Evolutionary conservation across 2,888 invertebrate species (phyloP), one percentile per base, ranked within the genome.

Genomic region (Apodemia mormo): DNA sequence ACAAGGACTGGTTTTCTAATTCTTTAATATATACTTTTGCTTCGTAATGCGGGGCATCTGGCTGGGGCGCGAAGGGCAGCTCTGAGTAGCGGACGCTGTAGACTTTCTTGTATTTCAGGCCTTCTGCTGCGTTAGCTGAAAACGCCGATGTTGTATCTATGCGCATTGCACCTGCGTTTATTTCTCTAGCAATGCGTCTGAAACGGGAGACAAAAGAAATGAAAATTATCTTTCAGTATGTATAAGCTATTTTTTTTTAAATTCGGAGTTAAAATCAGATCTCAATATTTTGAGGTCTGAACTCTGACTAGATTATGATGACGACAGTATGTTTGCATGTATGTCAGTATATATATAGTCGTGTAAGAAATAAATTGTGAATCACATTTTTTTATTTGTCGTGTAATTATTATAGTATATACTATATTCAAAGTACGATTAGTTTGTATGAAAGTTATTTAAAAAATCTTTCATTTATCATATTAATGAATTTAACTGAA

Each of bases 101-200:
- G 68, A 96, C 94, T 76, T 94, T 94, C 76, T 95, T 94, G 87
- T 96, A 97, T 68, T 96, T 95, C 68, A 96, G 89, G 73, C 96
- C 94, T 74, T 95, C 95, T 70, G 96, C 95, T 0, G 96, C 96
- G 66, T 95, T 95, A 0, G 96, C 96, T 9, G 97, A 96, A 85
- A 94, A 97, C 67, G 95, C 94, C 56, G 97, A 97, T 10, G 96
- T 95, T 75, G 97, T 96, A 78, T 97, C 95, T 75, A 95, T 95
- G 49, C 96, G 94, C 80, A 96, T 92, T 9, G 96, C 94, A 49
- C 94, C 86, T 56, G 94, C 95, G 66, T 94, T 94, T 45, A 92
- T 82, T 65, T 94, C 90, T 73, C 86, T 91, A 0, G 95, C 96
- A 68, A 96, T 81, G 66, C 94, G 92, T 76, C 95, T 95, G 88